Conservation (phyloP, 2,797 vertebrate species). For the Craterocephalus amniculus region DNA sequence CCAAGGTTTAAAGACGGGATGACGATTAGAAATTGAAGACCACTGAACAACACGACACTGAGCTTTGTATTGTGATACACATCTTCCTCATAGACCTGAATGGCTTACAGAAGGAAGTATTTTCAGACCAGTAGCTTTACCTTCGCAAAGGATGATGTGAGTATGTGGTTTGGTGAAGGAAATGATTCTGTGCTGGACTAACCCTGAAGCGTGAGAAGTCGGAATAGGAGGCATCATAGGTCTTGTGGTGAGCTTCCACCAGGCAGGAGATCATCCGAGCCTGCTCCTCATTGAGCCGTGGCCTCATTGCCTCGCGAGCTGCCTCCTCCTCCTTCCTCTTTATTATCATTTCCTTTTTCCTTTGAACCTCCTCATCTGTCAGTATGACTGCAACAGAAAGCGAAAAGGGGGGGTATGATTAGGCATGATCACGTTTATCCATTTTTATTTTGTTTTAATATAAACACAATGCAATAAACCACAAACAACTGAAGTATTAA, state of each 20-base stretch:
- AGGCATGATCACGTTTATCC: too few species aligned
- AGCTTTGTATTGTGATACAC: too few species aligned
- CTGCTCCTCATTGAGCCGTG: conserved; percentile 91
- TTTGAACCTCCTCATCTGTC: conserved; percentile 96
- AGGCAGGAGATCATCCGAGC: conserved; percentile 86
- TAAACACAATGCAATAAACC: too few species aligned
- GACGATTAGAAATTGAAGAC: too few species aligned
- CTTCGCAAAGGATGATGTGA: not conserved
- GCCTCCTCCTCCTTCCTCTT: conserved; percentile 96
- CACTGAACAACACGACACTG: too few species aligned
- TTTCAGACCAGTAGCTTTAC: too few species aligned
- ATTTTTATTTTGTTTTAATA: too few species aligned
- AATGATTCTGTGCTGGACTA: conserved; percentile 34
- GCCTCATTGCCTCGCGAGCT: conserved; percentile 88
- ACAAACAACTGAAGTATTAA: too few species aligned
- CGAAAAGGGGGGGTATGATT: not conserved
- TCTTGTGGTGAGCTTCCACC: conserved; percentile 96
- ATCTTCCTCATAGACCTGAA: too few species aligned
- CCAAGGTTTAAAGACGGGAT: too few species aligned
- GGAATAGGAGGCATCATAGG: conserved; percentile 92
- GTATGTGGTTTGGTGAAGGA: conserved; percentile 14
- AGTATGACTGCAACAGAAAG: conserved; percentile 89
- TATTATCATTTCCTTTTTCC: conserved; percentile 94
- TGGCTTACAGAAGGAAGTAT: too few species aligned
- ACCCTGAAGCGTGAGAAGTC: conserved; percentile 94